These are phyloP conservation scores for Panurus biarmicus DNA, from an alignment of 2,113 vertebrate species.

Conservation along the genomic window DNA sequence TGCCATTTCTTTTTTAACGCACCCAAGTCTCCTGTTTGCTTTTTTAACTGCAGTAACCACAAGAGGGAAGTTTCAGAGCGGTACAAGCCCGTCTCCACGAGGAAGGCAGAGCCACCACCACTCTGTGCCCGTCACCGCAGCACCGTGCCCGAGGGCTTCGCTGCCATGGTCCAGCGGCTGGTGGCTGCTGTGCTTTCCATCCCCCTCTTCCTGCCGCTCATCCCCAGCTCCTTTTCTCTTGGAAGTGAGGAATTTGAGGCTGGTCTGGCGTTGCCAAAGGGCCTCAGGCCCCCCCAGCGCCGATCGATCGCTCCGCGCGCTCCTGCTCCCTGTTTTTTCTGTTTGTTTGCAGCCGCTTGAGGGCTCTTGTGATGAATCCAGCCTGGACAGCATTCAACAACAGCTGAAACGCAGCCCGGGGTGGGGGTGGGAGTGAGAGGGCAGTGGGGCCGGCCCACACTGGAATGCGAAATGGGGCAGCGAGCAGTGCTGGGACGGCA, in stretches of 20 bases:
- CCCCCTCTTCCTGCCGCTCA: neutral
- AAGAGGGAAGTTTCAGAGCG: slow-evolving; percentile 53
- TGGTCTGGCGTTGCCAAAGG: neutral
- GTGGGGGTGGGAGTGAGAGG: slow-evolving; percentile 60
- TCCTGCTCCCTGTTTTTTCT: slow-evolving; percentile 11
- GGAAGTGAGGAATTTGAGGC: neutral
- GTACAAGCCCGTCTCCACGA: neutral
- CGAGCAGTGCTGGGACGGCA: neutral
- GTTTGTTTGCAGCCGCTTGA: slow-evolving; percentile 63
- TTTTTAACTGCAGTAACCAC: slow-evolving; percentile 38
- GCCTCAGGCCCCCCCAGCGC: neutral
- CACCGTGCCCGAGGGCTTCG: neutral
- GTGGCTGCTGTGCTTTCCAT: neutral
- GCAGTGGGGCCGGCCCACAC: slow-evolving; percentile 36
- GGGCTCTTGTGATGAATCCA: slow-evolving; percentile 65
- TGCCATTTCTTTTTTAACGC: neutral
- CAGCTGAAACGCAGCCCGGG: slow-evolving; percentile 49
- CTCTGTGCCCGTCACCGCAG: neutral
- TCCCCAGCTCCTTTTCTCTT: neutral
- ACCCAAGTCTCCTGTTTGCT: slow-evolving; percentile 6
- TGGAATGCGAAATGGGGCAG: slow-evolving; percentile 50
- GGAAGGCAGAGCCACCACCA: neutral
- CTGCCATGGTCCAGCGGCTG: neutral
- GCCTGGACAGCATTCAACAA: slow-evolving; percentile 55
- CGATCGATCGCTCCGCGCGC: slow-evolving; percentile 28